Conservation (phyloP, 2,797 vertebrate genomes). For the Anolis apletophallus region DNA sequence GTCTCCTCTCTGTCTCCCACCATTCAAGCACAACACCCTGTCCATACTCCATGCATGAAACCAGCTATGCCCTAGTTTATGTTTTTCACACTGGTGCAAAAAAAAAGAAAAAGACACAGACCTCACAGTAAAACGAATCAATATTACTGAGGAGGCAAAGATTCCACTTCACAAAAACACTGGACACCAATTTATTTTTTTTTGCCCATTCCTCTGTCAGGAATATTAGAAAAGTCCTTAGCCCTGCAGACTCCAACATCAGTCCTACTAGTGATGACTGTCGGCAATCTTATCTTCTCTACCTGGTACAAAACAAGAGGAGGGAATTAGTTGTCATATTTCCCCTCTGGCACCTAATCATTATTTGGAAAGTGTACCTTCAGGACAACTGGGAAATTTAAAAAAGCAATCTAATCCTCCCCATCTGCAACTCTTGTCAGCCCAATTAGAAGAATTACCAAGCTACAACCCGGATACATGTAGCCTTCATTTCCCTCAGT, state of each 20-base stretch:
- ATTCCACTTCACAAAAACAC: background rate
- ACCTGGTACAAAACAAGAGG: background rate
- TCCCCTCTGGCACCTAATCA: conserved; percentile 5
- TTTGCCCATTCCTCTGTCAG: background rate
- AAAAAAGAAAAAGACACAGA: background rate
- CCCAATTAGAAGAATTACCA: conserved; percentile 72
- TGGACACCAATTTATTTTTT: background rate
- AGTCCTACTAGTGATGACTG: background rate
- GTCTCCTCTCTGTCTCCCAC: no score
- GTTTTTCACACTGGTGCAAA: background rate
- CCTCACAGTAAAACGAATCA: background rate
- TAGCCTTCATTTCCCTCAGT: conserved; percentile 66
- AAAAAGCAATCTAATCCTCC: conserved; percentile 65
- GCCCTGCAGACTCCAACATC: background rate
- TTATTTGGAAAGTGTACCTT: background rate
- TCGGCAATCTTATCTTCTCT: rapidly evolving
- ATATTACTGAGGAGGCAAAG: background rate
- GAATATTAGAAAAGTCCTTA: background rate
- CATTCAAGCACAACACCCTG: background rate
- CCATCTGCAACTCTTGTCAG: conserved; percentile 65
- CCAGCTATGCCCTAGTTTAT: background rate
- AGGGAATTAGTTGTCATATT: background rate
- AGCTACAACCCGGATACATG: conserved; percentile 56
- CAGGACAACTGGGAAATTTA: conserved; percentile 36
- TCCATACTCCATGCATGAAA: background rate